phyloP scores from a whole-genome alignment of 37 sponge, comb jelly and placozoan genomes.

The Axinella damicornis region DNA sequence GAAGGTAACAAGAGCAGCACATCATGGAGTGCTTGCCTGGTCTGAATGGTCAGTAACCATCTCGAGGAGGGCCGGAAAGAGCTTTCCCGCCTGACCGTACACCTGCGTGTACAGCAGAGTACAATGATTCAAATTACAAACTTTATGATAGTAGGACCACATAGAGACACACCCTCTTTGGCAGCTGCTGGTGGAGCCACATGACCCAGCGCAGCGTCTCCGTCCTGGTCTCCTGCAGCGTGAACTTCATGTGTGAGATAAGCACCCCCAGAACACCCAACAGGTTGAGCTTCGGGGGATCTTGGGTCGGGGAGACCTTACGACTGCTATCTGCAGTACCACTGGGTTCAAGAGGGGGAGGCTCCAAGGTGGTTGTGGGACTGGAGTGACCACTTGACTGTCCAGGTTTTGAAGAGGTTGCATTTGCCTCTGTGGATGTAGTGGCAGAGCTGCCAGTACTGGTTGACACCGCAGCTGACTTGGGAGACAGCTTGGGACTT shows the following conservation, averaged over 20 bases:
- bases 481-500: constrained; percentile 6
- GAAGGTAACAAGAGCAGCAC: too few relatives aligned
- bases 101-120: constrained; percentile 7
- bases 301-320: neutral
- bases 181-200: constrained; percentile 85
- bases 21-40: constrained; percentile 29
- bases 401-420: too few relatives aligned
- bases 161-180: constrained; percentile 64
- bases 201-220: constrained; percentile 88
- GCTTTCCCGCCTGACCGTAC: constrained; percentile 49
- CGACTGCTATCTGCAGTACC: too few relatives aligned
- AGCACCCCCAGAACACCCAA: constrained; percentile 84
- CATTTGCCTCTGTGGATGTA: too few relatives aligned
- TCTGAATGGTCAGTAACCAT: constrained; percentile 71
- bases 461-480: neutral
- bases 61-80: constrained; percentile 61
- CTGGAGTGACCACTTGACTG: too few relatives aligned
- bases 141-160: neutral
- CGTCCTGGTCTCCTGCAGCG: constrained; percentile 71
- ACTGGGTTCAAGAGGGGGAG: too few relatives aligned
- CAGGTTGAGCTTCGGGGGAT: constrained; percentile 62
- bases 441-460: too few relatives aligned
- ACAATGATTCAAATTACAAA: neutral
- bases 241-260: constrained; percentile 62
- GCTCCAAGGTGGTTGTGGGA: too few relatives aligned